Evolutionary conservation across 2,113 vertebrate genomes (phyloP).

Genomic region (Lepisosteus osseus): DNA sequence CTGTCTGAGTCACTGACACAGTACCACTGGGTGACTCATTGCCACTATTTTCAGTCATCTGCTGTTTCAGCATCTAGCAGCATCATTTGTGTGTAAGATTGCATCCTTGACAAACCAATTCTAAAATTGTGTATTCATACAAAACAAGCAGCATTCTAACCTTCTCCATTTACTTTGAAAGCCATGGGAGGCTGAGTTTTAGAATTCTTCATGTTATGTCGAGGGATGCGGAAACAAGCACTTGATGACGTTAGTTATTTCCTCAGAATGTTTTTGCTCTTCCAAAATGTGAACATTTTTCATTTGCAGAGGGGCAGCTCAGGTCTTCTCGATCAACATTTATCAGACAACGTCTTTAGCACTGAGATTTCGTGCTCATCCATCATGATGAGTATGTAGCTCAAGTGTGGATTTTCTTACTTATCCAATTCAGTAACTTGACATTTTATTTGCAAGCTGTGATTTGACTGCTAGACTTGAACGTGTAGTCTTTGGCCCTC

Average conservation of each 20-base stretch:
- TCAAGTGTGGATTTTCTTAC: too few species aligned
- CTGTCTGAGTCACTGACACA: constrained; percentile 30
- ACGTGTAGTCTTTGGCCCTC: not conserved
- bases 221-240: not conserved
- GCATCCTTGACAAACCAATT: not conserved
- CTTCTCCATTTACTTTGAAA: not conserved
- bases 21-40: constrained; percentile 31
- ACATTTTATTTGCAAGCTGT: not conserved
- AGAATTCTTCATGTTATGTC: not conserved
- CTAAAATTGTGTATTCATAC: not conserved
- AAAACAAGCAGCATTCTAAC: not conserved
- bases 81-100: not conserved
- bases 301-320: not conserved
- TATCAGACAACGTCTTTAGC: not conserved
- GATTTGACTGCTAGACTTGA: not conserved
- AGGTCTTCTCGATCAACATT: not conserved
- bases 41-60: constrained; percentile 1
- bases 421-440: too few species aligned
- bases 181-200: not conserved
- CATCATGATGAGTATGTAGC: too few species aligned
- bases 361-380: too few species aligned
- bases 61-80: not conserved
- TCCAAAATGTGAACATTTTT: not conserved
- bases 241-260: not conserved
- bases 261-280: not conserved